Evolutionary conservation across 2,113 vertebrate species (phyloP).

Genomic region (Chlamydotis undulata): DNA sequence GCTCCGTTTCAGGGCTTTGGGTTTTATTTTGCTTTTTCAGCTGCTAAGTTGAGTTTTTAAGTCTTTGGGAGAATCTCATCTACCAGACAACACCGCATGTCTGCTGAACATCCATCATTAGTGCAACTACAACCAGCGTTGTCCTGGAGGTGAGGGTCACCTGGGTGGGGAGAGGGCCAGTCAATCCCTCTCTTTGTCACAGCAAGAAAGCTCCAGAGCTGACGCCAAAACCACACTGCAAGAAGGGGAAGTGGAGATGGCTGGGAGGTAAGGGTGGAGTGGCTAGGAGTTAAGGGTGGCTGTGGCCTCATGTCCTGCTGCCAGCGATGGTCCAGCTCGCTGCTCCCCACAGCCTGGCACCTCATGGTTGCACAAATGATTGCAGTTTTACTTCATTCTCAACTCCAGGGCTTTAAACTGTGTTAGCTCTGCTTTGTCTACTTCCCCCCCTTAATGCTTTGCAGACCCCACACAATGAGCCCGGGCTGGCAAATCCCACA

Average conservation of each 20-base stretch:
- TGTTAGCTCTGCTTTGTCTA: not conserved
- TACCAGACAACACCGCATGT: not conserved
- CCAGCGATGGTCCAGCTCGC: not conserved
- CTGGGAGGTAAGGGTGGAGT: not conserved
- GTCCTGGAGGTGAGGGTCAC: not conserved
- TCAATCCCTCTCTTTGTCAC: not conserved
- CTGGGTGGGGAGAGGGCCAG: not conserved
- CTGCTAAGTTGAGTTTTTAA: not conserved
- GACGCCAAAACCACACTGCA: not conserved
- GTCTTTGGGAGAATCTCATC: constrained; percentile 8
- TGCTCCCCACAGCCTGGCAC: not conserved
- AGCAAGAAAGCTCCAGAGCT: not conserved
- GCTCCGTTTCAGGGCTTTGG: not conserved
- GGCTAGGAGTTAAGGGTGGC: not conserved
- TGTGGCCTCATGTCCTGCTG: not conserved
- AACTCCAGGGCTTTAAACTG: not conserved
- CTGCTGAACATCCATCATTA: not conserved
- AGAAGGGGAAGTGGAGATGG: not conserved
- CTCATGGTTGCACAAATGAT: not conserved
- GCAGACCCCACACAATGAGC: not conserved
- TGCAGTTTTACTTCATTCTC: not conserved
- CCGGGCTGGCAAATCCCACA: fast-evolving
- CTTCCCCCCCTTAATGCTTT: not conserved
- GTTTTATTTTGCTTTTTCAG: not conserved
- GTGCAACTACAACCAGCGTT: not conserved